Conservation (phyloP, 2,113 vertebrate genomes). For the Pangasianodon gigas region DNA sequence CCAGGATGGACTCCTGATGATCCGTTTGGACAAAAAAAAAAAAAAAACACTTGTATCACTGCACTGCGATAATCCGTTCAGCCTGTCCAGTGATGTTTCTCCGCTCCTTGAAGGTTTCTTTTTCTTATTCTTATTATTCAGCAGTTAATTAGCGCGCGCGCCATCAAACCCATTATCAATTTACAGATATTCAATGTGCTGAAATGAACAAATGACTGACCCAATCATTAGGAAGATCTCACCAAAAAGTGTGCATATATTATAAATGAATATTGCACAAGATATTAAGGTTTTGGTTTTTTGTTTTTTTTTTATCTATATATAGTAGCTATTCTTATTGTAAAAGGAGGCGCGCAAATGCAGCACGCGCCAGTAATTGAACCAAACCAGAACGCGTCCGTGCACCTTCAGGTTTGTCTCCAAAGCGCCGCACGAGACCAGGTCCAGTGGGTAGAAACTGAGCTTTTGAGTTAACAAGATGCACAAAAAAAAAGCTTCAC, state of each 20-base stretch:
- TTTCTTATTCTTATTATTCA: background rate
- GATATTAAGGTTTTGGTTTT: background rate
- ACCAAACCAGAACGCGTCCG: background rate
- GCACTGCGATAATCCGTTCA: slow-evolving; percentile 23
- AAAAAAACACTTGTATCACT: background rate
- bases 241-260: background rate
- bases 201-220: background rate
- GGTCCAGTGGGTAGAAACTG: background rate
- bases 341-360: background rate
- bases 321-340: background rate
- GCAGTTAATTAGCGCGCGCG: background rate
- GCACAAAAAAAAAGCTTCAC: background rate
- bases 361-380: background rate
- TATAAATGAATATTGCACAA: background rate
- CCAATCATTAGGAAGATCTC: background rate
- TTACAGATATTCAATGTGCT: background rate
- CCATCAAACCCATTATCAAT: background rate
- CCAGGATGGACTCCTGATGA: background rate
- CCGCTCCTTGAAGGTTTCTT: background rate
- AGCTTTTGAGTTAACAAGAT: background rate
- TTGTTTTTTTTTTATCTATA: background rate
- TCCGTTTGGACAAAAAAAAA: background rate
- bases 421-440: background rate
- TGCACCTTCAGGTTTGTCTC: slow-evolving; percentile 8
- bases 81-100: background rate